phyloP scores from a whole-genome alignment of 2,888 invertebrate genomes.

The Melanotus villosus region DNA sequence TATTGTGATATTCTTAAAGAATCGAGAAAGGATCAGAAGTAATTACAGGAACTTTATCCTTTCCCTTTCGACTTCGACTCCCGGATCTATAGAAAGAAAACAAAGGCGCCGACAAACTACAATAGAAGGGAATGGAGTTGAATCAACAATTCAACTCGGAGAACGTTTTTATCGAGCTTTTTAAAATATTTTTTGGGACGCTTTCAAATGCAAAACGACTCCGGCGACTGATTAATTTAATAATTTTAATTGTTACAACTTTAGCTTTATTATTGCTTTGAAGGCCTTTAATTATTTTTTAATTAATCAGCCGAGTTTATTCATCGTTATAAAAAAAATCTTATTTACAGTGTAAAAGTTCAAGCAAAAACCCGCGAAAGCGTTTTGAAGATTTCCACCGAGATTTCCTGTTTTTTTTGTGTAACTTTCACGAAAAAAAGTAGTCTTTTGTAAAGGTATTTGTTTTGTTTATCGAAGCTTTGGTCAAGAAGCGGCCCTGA shows the following conservation, averaged over 20 bases:
- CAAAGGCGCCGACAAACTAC: slow-evolving; percentile 47
- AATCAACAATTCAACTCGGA: slow-evolving; percentile 46
- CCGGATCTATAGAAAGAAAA: slow-evolving; percentile 37
- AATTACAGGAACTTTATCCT: slow-evolving; percentile 41
- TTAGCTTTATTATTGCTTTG: too few species aligned
- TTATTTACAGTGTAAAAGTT: too few species aligned
- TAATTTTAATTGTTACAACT: background rate
- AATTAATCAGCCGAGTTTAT: too few species aligned
- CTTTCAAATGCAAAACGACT: slow-evolving; percentile 8
- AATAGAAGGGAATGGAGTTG: slow-evolving; percentile 48
- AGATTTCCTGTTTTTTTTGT: too few species aligned
- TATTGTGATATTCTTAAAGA: slow-evolving; percentile 26
- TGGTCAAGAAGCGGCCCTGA: too few species aligned
- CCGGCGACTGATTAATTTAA: background rate
- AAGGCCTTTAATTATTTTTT: too few species aligned
- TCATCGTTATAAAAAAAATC: too few species aligned
- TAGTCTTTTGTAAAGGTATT: too few species aligned
- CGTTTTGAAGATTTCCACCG: too few species aligned
- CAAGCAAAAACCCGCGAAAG: too few species aligned
- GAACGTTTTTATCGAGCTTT: slow-evolving; percentile 21
- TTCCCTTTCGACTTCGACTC: slow-evolving; percentile 31
- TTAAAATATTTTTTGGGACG: slow-evolving; percentile 2
- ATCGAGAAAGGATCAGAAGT: slow-evolving; percentile 37
- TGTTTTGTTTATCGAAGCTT: too few species aligned
- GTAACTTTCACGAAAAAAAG: too few species aligned